Conservation (phyloP, 2,113 vertebrate genomes). For the Antigone vipio region DNA sequence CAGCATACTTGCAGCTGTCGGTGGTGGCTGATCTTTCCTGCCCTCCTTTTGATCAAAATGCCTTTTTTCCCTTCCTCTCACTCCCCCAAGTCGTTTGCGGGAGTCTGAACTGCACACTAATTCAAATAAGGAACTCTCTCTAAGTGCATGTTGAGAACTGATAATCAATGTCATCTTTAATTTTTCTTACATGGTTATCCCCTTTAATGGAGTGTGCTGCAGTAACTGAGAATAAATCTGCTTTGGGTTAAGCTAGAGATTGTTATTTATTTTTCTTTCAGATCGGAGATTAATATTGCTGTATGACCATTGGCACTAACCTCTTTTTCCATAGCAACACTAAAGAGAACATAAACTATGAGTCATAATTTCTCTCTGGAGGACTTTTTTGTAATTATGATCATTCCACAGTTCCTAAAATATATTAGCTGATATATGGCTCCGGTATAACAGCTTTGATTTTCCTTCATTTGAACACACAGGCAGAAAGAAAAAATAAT, state of each 20-base stretch:
- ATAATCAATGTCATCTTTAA: constrained; percentile 32
- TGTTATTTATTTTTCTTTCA: constrained; percentile 67
- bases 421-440: constrained; percentile 56
- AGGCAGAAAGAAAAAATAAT: neutral
- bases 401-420: constrained; percentile 70
- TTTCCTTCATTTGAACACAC: constrained; percentile 45
- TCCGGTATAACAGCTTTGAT: constrained; percentile 51
- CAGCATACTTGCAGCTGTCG: neutral
- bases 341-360: constrained; percentile 67
- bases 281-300: constrained; percentile 52
- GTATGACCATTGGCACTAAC: constrained; percentile 44
- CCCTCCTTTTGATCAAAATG: neutral
- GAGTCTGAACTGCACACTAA: neutral
- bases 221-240: constrained; percentile 40
- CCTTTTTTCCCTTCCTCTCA: neutral
- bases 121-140: neutral
- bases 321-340: constrained; percentile 71
- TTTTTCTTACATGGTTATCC: constrained; percentile 6
- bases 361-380: constrained; percentile 69
- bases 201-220: constrained; percentile 23
- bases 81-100: neutral
- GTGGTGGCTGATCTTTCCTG: neutral
- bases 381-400: constrained; percentile 72
- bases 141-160: neutral
- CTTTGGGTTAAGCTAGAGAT: constrained; percentile 46